Evolutionary conservation across 2,113 vertebrate species (phyloP).

Genomic region (Lagenorhynchus albirostris): DNA sequence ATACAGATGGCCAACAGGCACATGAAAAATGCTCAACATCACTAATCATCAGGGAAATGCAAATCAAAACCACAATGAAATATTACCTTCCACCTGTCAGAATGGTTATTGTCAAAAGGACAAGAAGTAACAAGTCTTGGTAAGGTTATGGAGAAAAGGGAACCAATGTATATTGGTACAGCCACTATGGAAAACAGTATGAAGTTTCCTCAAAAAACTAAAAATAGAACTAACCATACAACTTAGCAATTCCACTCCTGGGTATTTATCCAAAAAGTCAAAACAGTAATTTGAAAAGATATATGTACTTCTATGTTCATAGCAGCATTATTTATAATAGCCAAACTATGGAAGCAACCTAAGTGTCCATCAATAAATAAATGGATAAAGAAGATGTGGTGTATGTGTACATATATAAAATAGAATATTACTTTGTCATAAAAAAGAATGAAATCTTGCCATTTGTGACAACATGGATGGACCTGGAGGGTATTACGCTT

Average conservation of each 20-base stretch:
- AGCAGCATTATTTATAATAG: neutral
- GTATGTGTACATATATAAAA: neutral
- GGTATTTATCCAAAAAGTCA: neutral
- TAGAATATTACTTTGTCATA: neutral
- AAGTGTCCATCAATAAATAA: neutral
- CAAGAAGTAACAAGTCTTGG: neutral
- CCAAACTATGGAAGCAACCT: neutral
- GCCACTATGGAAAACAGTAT: neutral
- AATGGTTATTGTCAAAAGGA: neutral
- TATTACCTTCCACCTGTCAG: neutral
- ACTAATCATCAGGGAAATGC: neutral
- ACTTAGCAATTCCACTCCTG: neutral
- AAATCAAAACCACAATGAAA: neutral
- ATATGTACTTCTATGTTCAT: neutral
- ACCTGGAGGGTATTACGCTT: neutral
- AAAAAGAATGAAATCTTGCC: neutral
- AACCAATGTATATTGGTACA: neutral
- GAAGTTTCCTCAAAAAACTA: neutral
- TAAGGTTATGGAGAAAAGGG: neutral
- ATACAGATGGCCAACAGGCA: neutral
- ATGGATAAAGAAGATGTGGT: neutral
- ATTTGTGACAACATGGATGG: neutral
- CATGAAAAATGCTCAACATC: neutral
- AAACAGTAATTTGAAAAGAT: neutral
- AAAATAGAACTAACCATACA: neutral